Percentiles rank a stretch among this genome's conserved stretches.
phyloP scores from a whole-genome alignment of 2,113 vertebrate genomes.

The Myiozetetes cayanensis region DNA sequence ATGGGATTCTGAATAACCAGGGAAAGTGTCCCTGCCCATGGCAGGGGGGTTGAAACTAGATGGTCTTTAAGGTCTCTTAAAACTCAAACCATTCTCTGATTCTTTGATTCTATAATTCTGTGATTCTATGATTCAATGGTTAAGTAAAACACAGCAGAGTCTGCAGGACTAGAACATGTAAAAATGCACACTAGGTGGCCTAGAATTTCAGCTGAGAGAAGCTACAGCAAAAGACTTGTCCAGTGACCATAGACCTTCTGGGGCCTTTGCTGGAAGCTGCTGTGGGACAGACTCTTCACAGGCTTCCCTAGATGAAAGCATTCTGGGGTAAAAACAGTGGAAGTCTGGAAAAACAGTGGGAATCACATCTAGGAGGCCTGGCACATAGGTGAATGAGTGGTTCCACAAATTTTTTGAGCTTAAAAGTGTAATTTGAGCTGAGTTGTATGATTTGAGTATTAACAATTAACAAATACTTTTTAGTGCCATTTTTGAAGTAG shows the following conservation, averaged over 20 bases:
- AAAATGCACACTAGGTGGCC: not conserved
- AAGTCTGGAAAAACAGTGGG: not conserved
- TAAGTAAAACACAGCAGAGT: not conserved
- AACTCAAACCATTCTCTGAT: not conserved
- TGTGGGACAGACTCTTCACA: fast-evolving
- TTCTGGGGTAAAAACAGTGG: too few species aligned
- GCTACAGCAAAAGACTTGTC: not conserved
- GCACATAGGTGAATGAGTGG: fast-evolving
- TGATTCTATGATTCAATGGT: fast-evolving
- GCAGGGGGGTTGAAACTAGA: not conserved
- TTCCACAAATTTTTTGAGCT: not conserved
- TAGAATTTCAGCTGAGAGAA: not conserved
- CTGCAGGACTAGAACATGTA: not conserved
- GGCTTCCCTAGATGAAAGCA: not conserved
- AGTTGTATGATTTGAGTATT: not conserved
- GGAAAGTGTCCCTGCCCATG: not conserved
- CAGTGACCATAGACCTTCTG: not conserved
- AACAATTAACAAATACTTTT: not conserved
- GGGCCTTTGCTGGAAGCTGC: not conserved
- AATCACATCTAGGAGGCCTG: not conserved
- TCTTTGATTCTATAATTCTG: not conserved
- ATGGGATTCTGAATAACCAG: not conserved
- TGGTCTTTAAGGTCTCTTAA: not conserved
- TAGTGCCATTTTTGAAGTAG: not conserved
- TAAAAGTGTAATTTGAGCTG: not conserved